Base-by-base conservation (phyloP, 2,888 invertebrate species). In the Theretra japonica region DNA sequence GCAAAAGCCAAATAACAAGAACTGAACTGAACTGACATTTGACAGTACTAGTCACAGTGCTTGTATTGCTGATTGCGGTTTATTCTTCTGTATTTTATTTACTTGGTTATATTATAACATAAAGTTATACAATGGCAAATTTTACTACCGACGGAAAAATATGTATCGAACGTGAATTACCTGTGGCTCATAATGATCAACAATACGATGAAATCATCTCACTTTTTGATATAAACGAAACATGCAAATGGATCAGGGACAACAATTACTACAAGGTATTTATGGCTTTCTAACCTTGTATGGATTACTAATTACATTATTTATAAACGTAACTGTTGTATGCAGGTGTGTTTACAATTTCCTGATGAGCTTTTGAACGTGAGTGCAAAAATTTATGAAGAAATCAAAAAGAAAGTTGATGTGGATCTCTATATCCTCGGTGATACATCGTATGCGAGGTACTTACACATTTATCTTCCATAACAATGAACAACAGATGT, bases 371-470 rank as follows among this genome's bases (percentile, higher is more conserved):
- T 98, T 72, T 91, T 99, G 71, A 84, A 90, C 28, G 95, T 97
- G 83, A 96, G 98, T 73, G 95, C 96, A 4, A 90, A 95, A 73
- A 95, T 99, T 73, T 96, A 96, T 73, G 94, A 95, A 56, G 95
- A 95, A 81, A 88, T 96, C 6, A 94, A 92, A 75, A 86, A 88
- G 30, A 82, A 85, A 70, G 80, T 88, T 28, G 90, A 94, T 70
- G 88, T 90, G 1, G 96, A 96, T 82, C 91, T 97, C 1, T 98
- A 97, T 82, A 96, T 99, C 80, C 93, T 99, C 72, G 98, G 97
- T 3, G 99, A 99, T 83, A 98, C 98, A 11, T 97, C 98, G 0
- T 99, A 98, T 89, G 98, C 98, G 78, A 98, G 97, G 95, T 90
- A 90, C n/a, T n/a, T 33, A 70, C 33, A 56, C 19, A 0, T 4